Conservation (phyloP, 1,140 invertebrate species). For the Aricia agestis region DNA sequence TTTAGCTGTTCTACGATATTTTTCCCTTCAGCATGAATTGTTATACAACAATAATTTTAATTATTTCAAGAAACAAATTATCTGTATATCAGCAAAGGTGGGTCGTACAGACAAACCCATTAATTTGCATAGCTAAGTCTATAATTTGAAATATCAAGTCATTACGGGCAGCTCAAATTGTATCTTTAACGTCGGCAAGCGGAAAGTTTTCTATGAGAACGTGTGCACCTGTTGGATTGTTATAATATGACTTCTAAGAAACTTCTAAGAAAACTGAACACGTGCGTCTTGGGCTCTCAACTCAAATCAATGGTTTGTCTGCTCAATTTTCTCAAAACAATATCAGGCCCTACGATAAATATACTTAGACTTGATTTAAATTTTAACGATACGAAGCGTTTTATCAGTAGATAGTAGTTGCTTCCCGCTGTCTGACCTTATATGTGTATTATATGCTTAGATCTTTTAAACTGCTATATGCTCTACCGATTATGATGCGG, state of each 20-base stretch:
- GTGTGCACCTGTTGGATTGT: conserved; percentile 10
- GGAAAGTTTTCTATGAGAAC: conserved; percentile 6
- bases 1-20: too few relatives aligned
- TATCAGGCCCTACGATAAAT: background rate
- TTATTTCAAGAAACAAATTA: background rate
- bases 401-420: background rate
- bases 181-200: background rate
- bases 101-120: background rate
- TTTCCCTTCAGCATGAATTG: background rate
- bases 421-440: background rate
- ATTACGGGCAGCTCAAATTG: background rate
- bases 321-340: background rate
- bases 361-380: background rate
- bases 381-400: background rate
- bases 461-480: too few relatives aligned
- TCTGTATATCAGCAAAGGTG: background rate
- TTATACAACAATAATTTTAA: background rate
- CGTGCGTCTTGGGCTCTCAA: background rate
- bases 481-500: too few relatives aligned
- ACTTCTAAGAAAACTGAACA: background rate
- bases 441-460: too few relatives aligned
- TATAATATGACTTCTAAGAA: background rate
- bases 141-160: conserved; percentile 12
- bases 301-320: background rate
- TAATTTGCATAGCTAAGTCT: conserved; percentile 1